Percentiles rank a stretch among this genome's conserved stretches.
phyloP scores from a whole-genome alignment of 2,888 invertebrate species.

The Leptopilina syphax region DNA sequence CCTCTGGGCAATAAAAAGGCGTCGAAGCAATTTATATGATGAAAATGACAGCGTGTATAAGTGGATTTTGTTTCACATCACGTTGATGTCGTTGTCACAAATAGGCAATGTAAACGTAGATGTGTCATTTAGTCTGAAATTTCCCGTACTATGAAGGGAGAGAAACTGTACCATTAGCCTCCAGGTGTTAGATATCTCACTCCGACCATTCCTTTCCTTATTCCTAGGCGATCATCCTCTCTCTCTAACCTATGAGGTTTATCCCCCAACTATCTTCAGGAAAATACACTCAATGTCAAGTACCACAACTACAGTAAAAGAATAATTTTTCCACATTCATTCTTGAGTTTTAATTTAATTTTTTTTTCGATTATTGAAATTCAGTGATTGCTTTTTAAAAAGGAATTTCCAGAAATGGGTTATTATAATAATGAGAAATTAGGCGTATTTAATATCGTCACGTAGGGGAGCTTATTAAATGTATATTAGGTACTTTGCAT shows the following conservation, averaged over 20 bases:
- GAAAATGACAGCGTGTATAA: constrained; percentile 25
- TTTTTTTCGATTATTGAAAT: too few relatives aligned
- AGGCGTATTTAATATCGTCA: neutral
- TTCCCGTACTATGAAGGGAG: constrained; percentile 32
- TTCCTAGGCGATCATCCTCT: constrained; percentile 63
- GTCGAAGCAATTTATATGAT: constrained; percentile 25
- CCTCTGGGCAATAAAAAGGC: neutral
- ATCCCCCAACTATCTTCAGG: constrained; percentile 47
- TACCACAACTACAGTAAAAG: too few relatives aligned
- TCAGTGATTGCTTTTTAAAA: neutral
- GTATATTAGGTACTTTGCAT: neutral
- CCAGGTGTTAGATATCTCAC: constrained; percentile 72
- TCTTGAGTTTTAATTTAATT: too few relatives aligned
- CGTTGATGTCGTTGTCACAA: constrained; percentile 62
- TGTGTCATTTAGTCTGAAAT: constrained; percentile 62
- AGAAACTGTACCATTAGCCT: constrained; percentile 66
- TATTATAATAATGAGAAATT: neutral
- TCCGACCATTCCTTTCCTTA: constrained; percentile 57
- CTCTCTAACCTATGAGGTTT: constrained; percentile 62
- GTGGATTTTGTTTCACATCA: constrained; percentile 48
- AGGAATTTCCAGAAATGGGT: neutral
- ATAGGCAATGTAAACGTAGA: constrained; percentile 52
- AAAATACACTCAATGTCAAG: constrained; percentile 23
- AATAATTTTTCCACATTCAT: too few relatives aligned
- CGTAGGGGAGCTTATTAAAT: constrained; percentile 16